phyloP scores from a whole-genome alignment of 35 echinoderm and acorn worm species.

The Diadema setosum region DNA sequence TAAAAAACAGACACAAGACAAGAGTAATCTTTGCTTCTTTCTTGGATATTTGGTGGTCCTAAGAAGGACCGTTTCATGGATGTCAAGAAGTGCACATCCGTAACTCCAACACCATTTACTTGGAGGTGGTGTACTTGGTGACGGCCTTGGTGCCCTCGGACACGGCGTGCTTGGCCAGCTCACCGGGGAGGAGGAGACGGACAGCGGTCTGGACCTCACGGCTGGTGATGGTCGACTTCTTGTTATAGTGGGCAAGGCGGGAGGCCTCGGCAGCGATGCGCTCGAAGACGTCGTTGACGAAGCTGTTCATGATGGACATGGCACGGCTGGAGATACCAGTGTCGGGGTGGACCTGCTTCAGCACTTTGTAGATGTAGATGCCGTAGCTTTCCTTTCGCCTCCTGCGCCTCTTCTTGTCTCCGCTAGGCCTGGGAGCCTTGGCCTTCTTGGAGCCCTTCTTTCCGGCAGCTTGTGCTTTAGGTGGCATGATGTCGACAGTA shows the following conservation, averaged over 20 bases:
- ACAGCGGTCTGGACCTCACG: constrained; percentile 78
- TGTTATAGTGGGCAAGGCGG: constrained; percentile 88
- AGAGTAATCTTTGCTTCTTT: neutral
- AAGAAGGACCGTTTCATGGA: neutral
- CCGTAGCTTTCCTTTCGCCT: constrained; percentile 71
- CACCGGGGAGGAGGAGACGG: constrained; percentile 85
- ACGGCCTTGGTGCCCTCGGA: constrained; percentile 77
- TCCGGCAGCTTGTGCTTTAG: constrained; percentile 46
- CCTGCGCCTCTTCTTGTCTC: constrained; percentile 51
- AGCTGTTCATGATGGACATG: constrained; percentile 99
- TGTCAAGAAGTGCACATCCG: neutral
- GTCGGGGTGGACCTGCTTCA: constrained; percentile 97
- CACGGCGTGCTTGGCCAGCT: constrained; percentile 93
- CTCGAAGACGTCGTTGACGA: constrained; percentile 93
- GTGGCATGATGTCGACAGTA: constrained; percentile 12
- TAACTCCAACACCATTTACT: too few species aligned
- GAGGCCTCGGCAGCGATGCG: constrained; percentile 87
- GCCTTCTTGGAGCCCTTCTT: constrained; percentile 74
- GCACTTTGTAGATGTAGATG: constrained; percentile 98
- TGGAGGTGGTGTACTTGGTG: constrained; percentile 74
- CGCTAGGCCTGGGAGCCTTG: neutral
- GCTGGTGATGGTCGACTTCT: constrained; percentile 90
- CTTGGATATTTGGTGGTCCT: neutral
- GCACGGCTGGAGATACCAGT: constrained; percentile 91
- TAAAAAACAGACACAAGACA: too few species aligned